Percentiles rank a stretch among this genome's conserved stretches.
phyloP scores from a whole-genome alignment of 1,140 invertebrate genomes.

The Copidosoma floridanum region DNA sequence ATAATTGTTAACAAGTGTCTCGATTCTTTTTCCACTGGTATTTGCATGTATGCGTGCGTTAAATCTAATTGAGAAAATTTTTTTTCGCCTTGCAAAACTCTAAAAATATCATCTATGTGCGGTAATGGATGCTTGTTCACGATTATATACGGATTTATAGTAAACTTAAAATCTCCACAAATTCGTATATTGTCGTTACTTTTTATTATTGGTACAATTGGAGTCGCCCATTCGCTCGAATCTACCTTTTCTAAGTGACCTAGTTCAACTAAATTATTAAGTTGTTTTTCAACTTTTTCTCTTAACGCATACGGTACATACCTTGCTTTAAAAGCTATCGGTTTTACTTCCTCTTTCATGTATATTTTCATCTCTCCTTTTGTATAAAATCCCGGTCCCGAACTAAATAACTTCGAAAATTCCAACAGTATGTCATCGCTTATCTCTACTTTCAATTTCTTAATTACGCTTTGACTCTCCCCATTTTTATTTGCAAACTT shows the following conservation, averaged over 20 bases:
- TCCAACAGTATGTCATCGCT: not conserved
- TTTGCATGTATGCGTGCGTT: conserved; percentile 22
- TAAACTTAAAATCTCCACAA: not conserved
- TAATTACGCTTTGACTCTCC: not conserved
- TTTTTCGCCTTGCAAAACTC: not conserved
- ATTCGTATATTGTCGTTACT: conserved; percentile 41
- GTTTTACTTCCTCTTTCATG: not conserved
- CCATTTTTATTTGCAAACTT: not conserved
- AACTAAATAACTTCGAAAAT: not conserved
- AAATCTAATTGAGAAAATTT: conserved; percentile 11
- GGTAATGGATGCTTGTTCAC: not conserved
- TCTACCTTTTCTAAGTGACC: conserved; percentile 17
- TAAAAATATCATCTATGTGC: conserved; percentile 21
- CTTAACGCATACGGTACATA: conserved; percentile 21
- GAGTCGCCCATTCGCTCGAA: conserved; percentile 47
- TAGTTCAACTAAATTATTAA: conserved; percentile 25
- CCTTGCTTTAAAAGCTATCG: not conserved
- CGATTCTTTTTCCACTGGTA: conserved; percentile 9
- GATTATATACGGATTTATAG: not conserved
- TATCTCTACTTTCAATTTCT: not conserved
- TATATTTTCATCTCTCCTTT: not conserved
- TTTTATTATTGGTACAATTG: conserved; percentile 50
- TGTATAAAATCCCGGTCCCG: not conserved
- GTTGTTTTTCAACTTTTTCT: conserved; percentile 22
- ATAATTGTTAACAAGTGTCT: conserved; percentile 15